phyloP scores from a whole-genome alignment of 2,888 invertebrate genomes.

The Xanthorhoe designata region DNA sequence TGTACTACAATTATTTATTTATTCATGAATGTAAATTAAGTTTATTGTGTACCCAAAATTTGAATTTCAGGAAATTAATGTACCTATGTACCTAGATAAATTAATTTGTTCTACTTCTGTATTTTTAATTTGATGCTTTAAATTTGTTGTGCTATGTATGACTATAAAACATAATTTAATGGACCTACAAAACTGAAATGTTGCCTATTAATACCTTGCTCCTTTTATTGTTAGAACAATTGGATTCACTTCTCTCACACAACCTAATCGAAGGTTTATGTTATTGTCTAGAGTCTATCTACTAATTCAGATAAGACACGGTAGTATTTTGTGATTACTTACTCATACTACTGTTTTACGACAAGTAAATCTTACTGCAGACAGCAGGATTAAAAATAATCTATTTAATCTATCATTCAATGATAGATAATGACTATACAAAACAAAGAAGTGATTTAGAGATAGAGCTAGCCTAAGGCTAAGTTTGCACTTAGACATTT shows the following conservation, averaged over 20 bases:
- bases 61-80: neutral
- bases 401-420: neutral
- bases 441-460: no score
- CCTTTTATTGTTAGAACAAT: neutral
- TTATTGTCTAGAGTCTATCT: neutral
- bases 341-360: neutral
- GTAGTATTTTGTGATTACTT: neutral
- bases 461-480: no score
- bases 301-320: neutral
- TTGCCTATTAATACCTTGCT: neutral
- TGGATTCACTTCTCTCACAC: neutral
- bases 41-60: neutral
- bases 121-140: slow-evolving; percentile 55
- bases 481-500: no score
- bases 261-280: neutral
- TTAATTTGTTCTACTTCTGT: slow-evolving; percentile 39
- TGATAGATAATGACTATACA: neutral
- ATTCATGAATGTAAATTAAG: slow-evolving; percentile 1
- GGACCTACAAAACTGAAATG: slow-evolving; percentile 13
- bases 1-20: neutral
- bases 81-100: slow-evolving; percentile 2
- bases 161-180: slow-evolving; percentile 55
- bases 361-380: neutral
- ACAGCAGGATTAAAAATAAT: neutral
- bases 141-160: slow-evolving; percentile 60